Evolutionary conservation across 1,140 invertebrate species (phyloP).

Genomic region (Ceratina calcarata): DNA sequence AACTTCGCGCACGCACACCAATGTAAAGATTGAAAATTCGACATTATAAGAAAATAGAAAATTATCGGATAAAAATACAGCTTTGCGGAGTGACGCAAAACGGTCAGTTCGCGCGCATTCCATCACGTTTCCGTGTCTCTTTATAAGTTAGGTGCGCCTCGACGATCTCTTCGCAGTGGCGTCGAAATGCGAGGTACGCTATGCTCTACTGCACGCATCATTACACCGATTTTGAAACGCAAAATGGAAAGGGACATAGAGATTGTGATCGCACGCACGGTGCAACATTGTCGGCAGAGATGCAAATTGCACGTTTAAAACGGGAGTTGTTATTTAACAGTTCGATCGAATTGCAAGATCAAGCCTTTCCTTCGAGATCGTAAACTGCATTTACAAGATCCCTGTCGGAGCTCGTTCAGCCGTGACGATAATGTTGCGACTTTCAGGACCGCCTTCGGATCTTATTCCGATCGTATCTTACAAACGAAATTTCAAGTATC

Average conservation of each 20-base stretch:
- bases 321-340: background rate
- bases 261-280: background rate
- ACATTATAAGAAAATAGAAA: too few species aligned
- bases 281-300: slow-evolving; percentile 3
- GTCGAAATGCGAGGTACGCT: slow-evolving; percentile 10
- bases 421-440: slow-evolving; percentile 26
- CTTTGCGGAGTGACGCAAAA: slow-evolving; percentile 11
- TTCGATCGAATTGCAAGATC: background rate
- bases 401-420: slow-evolving; percentile 1
- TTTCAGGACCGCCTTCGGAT: background rate
- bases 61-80: background rate
- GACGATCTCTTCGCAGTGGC: slow-evolving; percentile 42
- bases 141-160: slow-evolving; percentile 63
- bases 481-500: background rate
- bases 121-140: slow-evolving; percentile 63
- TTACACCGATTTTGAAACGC: background rate
- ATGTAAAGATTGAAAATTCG: too few species aligned
- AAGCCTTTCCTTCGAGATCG: background rate
- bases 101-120: slow-evolving; percentile 56
- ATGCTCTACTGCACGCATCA: background rate
- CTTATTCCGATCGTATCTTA: background rate
- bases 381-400: slow-evolving; percentile 6
- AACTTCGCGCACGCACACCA: too few species aligned
- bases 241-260: background rate
- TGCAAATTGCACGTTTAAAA: slow-evolving; percentile 18